Percentiles rank a stretch among this genome's conserved stretches.
Conservation (phyloP, 2,113 vertebrate genomes). For the Apteryx owenii region DNA sequence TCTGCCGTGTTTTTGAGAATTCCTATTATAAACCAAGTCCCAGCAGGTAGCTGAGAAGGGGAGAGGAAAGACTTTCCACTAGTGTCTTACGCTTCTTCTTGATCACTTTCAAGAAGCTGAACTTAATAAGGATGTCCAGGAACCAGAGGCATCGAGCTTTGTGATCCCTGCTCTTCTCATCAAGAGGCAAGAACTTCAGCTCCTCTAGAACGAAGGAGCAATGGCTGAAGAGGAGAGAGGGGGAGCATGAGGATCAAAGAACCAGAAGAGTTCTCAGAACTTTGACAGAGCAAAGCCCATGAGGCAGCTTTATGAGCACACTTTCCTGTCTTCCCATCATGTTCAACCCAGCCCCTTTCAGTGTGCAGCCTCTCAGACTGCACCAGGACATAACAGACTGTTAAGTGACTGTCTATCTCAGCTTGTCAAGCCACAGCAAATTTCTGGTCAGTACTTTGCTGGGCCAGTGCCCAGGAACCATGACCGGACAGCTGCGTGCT, state of each 20-base stretch:
- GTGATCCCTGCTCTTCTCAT: slow-evolving; percentile 74
- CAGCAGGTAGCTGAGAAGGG: neutral
- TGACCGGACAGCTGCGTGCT: neutral
- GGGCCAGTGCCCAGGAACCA: accelerated
- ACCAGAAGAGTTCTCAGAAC: neutral
- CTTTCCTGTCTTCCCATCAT: neutral
- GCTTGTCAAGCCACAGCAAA: neutral
- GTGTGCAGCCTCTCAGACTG: neutral
- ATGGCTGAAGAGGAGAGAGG: slow-evolving; percentile 54
- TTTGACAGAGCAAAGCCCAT: neutral
- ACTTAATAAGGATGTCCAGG: slow-evolving; percentile 84
- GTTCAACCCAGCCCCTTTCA: neutral
- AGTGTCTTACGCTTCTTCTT: slow-evolving; percentile 84
- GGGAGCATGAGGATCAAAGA: neutral
- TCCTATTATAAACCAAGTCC: neutral
- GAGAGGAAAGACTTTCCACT: neutral
- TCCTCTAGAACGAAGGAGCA: slow-evolving; percentile 81
- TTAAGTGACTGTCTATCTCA: accelerated
- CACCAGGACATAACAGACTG: neutral
- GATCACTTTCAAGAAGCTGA: slow-evolving; percentile 78
- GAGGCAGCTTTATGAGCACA: neutral
- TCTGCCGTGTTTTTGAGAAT: neutral
- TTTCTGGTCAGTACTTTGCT: neutral
- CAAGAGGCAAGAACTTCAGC: slow-evolving; percentile 79
- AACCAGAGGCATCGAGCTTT: slow-evolving; percentile 86